A percentile compares a stretch with the other conserved stretches of the same genome.
Evolutionary conservation across 2,888 invertebrate genomes (phyloP).

Genomic region (Scaptomyza flava): DNA sequence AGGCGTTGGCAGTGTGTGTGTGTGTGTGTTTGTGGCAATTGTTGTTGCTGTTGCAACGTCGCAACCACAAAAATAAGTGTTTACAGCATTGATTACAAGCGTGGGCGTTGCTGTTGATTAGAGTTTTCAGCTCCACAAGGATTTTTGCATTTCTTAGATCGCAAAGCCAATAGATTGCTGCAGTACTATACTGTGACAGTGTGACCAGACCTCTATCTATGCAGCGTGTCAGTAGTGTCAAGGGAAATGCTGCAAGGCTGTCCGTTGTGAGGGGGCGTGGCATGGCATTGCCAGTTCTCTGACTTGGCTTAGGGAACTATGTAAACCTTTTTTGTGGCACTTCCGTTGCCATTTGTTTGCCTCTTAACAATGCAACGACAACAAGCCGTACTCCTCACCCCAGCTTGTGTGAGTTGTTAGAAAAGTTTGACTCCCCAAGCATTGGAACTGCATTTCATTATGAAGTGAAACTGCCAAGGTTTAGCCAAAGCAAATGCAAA

Average conservation of each 20-base stretch:
- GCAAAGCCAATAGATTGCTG: slow-evolving; percentile 37
- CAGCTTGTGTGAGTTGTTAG: slow-evolving; percentile 52
- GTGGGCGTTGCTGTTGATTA: slow-evolving; percentile 66
- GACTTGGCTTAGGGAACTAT: slow-evolving; percentile 70
- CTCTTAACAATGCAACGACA: slow-evolving; percentile 64
- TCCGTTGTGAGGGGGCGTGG: not conserved
- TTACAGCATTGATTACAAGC: slow-evolving; percentile 79
- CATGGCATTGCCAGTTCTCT: not conserved
- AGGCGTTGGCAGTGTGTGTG: slow-evolving; percentile 14
- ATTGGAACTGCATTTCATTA: slow-evolving; percentile 80
- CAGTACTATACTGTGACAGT: slow-evolving; percentile 1
- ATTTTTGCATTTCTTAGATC: slow-evolving; percentile 73
- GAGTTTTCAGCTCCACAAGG: slow-evolving; percentile 55
- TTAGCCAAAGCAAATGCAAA: slow-evolving; percentile 66
- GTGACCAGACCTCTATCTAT: slow-evolving; percentile 38
- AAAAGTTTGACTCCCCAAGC: slow-evolving; percentile 74
- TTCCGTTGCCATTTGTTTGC: slow-evolving; percentile 77
- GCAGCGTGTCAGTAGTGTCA: slow-evolving; percentile 73
- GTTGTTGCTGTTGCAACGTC: slow-evolving; percentile 37
- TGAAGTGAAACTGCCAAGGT: slow-evolving; percentile 38
- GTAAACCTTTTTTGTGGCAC: slow-evolving; percentile 78
- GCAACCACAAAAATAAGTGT: slow-evolving; percentile 80
- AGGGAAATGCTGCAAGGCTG: slow-evolving; percentile 36
- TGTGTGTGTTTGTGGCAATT: slow-evolving; percentile 19
- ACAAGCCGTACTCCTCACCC: not conserved